phyloP scores from a whole-genome alignment of 2,113 vertebrate species.

The Pedionomus torquatus region DNA sequence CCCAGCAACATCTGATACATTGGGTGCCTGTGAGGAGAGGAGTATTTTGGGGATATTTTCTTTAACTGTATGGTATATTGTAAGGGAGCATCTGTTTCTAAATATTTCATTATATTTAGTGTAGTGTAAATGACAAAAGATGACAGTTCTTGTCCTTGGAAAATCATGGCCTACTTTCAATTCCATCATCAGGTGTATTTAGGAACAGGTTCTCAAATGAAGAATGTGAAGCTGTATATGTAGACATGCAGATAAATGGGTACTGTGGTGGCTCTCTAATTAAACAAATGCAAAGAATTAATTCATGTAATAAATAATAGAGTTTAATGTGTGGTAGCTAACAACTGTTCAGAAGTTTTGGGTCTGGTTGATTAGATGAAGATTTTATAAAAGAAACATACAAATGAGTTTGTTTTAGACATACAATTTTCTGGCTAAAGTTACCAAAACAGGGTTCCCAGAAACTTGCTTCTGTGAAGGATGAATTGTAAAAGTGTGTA shows the following conservation, averaged over 20 bases:
- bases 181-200: neutral
- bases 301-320: neutral
- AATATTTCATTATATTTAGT: slow-evolving; percentile 11
- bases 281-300: neutral
- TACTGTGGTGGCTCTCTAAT: neutral
- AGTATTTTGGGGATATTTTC: neutral
- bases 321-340: neutral
- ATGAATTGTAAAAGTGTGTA: neutral
- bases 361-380: neutral
- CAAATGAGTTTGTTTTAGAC: neutral
- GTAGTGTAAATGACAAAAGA: neutral
- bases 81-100: neutral
- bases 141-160: slow-evolving; percentile 12
- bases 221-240: neutral
- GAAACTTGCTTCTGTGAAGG: neutral
- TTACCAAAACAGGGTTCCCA: neutral
- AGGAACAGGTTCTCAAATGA: neutral
- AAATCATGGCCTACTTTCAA: neutral
- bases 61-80: neutral
- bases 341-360: neutral
- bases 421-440: neutral
- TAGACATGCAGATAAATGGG: neutral
- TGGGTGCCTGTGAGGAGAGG: neutral
- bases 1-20: neutral
- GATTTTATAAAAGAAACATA: neutral